phyloP scores from a whole-genome alignment of 2,888 invertebrate genomes.

The Caenorhabditis sp. region DNA sequence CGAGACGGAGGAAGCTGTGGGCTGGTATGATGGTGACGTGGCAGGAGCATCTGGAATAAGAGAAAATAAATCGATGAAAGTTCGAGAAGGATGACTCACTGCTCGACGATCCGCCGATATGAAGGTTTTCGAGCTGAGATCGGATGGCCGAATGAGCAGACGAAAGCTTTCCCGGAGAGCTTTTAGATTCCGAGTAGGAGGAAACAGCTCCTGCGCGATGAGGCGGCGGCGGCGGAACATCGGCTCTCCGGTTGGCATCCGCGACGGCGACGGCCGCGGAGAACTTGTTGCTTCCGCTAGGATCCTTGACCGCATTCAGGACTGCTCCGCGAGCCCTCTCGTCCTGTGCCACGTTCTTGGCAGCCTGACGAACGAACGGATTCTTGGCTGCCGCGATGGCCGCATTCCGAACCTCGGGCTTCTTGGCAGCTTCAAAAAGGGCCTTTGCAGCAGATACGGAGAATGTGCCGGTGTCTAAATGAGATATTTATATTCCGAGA shows the following conservation, averaged over 20 bases:
- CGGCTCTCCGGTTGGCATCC: slow-evolving; percentile 34
- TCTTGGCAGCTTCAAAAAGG: slow-evolving; percentile 68
- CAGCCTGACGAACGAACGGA: slow-evolving; percentile 64
- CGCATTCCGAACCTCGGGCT: slow-evolving; percentile 64
- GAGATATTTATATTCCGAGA: too few species aligned
- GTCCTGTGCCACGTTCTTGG: slow-evolving; percentile 65
- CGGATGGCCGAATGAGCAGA: slow-evolving; percentile 40
- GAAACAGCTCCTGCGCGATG: slow-evolving; percentile 13
- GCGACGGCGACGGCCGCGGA: slow-evolving; percentile 50
- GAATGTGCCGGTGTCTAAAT: slow-evolving; percentile 51
- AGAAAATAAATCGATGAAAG: too few species aligned
- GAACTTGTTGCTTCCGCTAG: slow-evolving; percentile 46
- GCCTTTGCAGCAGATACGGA: slow-evolving; percentile 67
- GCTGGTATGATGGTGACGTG: slow-evolving; percentile 12
- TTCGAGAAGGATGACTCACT: slow-evolving; percentile 17
- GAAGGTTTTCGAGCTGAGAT: slow-evolving; percentile 50
- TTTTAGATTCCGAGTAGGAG: background rate
- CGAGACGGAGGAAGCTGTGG: background rate
- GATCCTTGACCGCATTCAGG: slow-evolving; percentile 53
- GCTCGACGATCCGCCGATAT: slow-evolving; percentile 36
- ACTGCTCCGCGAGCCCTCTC: slow-evolving; percentile 54
- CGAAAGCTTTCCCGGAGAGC: slow-evolving; percentile 33
- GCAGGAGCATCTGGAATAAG: background rate
- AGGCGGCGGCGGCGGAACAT: slow-evolving; percentile 36
- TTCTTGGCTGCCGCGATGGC: slow-evolving; percentile 66